Percentiles rank a stretch among this genome's conserved stretches.
Conservation (phyloP, 2,888 invertebrate species). For the Archaeoteleia sp. region DNA sequence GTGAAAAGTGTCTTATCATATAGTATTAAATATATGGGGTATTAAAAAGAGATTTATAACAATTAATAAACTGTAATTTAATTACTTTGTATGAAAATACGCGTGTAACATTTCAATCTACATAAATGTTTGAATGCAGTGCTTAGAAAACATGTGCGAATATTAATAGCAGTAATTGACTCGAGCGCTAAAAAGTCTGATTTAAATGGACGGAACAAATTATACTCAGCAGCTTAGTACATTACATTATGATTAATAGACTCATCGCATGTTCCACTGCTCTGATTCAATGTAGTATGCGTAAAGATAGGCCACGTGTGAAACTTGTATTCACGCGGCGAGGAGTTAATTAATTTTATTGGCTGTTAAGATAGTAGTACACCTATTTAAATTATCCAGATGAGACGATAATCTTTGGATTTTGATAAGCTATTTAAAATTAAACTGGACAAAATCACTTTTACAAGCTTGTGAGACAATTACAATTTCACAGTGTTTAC, state of each 20-base stretch:
- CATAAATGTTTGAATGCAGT: slow-evolving; percentile 3
- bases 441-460: slow-evolving; percentile 17
- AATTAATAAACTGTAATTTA: no score
- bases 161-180: slow-evolving; percentile 44
- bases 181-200: slow-evolving; percentile 38
- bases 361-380: slow-evolving; percentile 41
- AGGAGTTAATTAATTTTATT: slow-evolving; percentile 49
- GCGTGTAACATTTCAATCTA: slow-evolving; percentile 32
- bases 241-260: slow-evolving; percentile 51
- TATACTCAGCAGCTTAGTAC: slow-evolving; percentile 21
- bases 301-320: slow-evolving; percentile 35
- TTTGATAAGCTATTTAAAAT: slow-evolving; percentile 23
- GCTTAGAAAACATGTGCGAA: slow-evolving; percentile 27
- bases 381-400: slow-evolving; percentile 37
- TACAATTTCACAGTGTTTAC: no score
- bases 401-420: slow-evolving; percentile 25
- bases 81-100: no score
- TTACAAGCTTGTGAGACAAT: no score
- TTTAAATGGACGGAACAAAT: slow-evolving; percentile 47
- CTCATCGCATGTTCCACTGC: slow-evolving; percentile 45
- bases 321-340: slow-evolving; percentile 37
- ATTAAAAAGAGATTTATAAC: no score
- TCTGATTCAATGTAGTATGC: slow-evolving; percentile 21
- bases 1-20: no score
- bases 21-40: no score